Conservation (phyloP, 2,797 vertebrate genomes). For the Pseudocheirus occidentalis region DNA sequence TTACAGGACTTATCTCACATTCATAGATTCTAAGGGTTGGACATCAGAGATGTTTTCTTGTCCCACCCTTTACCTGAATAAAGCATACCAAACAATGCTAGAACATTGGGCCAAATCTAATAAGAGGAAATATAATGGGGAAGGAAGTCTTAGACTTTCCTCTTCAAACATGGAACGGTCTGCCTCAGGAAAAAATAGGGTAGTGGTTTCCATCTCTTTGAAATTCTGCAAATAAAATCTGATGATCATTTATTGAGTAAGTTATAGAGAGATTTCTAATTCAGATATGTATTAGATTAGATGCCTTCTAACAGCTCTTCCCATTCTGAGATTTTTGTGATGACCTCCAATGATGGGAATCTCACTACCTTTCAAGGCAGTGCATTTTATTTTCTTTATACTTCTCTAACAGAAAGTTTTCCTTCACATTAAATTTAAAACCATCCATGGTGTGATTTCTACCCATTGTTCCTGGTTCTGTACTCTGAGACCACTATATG, state of each 20-base stretch:
- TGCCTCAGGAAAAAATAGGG: not conserved
- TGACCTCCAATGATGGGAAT: not conserved
- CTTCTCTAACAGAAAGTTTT: not conserved
- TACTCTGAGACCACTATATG: not conserved
- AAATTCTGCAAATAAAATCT: not conserved
- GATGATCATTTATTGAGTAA: not conserved
- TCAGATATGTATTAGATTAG: not conserved
- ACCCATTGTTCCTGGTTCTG: not conserved
- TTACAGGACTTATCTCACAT: not conserved
- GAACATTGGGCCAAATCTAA: not conserved
- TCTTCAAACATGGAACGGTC: not conserved
- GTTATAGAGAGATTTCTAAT: not conserved
- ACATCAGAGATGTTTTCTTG: not conserved
- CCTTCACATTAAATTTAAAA: not conserved
- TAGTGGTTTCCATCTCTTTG: not conserved
- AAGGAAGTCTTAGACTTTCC: not conserved
- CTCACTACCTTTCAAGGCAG: not conserved
- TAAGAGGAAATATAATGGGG: not conserved
- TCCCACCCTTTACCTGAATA: not conserved
- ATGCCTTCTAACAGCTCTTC: not conserved
- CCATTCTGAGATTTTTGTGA: not conserved
- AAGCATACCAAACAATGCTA: not conserved
- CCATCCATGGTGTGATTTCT: not conserved
- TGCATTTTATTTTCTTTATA: not conserved
- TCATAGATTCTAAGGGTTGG: not conserved